These are phyloP conservation scores for Cyclargus thomasi DNA, from an alignment of 1,140 invertebrate species.

Conservation along the genomic window DNA sequence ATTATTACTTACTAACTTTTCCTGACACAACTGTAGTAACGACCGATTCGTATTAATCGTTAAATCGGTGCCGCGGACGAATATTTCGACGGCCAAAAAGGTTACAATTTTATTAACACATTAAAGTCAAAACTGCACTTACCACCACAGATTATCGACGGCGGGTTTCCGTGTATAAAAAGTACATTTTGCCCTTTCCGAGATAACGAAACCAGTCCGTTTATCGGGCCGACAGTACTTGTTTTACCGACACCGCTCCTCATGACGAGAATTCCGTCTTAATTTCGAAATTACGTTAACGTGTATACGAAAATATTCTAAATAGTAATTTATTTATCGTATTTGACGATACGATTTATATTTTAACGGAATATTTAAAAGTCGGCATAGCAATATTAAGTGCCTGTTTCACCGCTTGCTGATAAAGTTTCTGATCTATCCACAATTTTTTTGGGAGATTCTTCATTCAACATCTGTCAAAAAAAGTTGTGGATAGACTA, in stretches of 20 bases:
- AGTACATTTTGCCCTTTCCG: conserved; percentile 47
- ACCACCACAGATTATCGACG: conserved; percentile 63
- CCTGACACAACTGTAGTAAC: too few species aligned
- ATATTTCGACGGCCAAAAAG: conserved; percentile 55
- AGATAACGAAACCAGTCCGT: conserved; percentile 66
- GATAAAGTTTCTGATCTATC: too few species aligned
- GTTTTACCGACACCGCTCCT: conserved; percentile 33
- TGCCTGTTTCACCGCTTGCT: too few species aligned
- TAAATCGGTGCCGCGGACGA: background rate
- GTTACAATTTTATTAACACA: conserved; percentile 73
- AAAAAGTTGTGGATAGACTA: too few species aligned
- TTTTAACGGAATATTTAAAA: too few species aligned
- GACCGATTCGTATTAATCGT: background rate
- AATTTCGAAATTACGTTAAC: conserved; percentile 44
- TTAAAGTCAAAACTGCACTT: conserved; percentile 72
- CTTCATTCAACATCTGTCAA: too few species aligned
- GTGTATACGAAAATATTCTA: background rate
- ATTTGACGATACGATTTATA: too few species aligned
- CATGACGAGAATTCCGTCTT: conserved; percentile 39
- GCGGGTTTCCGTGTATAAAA: conserved; percentile 60
- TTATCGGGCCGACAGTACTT: conserved; percentile 52
- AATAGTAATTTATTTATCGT: background rate
- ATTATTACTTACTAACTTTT: too few species aligned
- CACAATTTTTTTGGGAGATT: too few species aligned
- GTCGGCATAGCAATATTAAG: too few species aligned